Base-by-base conservation (phyloP, 2,113 vertebrate genomes). In the Corythoichthys haematopterus region DNA sequence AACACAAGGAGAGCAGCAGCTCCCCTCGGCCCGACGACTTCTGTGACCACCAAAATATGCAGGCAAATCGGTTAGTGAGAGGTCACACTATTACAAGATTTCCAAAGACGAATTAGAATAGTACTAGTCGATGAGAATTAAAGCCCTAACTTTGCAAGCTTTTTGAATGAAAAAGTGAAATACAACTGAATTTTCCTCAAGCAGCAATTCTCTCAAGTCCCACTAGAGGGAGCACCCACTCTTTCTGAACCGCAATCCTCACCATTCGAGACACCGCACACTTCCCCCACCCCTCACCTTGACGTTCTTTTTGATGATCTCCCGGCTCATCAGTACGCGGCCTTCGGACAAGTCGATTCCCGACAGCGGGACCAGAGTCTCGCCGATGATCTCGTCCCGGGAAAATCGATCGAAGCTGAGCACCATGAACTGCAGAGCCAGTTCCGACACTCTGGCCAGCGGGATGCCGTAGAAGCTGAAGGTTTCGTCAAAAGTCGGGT, bases 391-490 rank as follows among this genome's bases (percentile, higher is more conserved):
- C 70, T 98, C 96, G 80, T 98, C 97, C 63, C 97, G 94, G 66
- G 97, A 99, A 90, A 98, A 99, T 12, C 97, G 91, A 73, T 99
- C 97, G 33, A 99, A 99, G 84, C 97, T 99, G 82, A 99, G 84
- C 53, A 98, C 89, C 79, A 94, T 95, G 78, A 99, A 98, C 80
- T 98, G 95, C 66, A 99, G 93, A 3, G 93, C 88, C 83, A 98
- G 60, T 65, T 98, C 94, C 51, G 95, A 92, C 65, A 99, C 93
- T 56, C 95, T 92, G 59, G 89, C 88, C 60, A 95, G 93, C 0
- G 94, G 92, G 79, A 98, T 94, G 11, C 97, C 97, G 35, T 98
- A 99, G 84, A 99, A 99, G 0, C 94, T 98, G 83, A 99, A 99
- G 37, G 97, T 98, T 84, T 99, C 97, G n/a, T 99, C 95, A 0